These are phyloP conservation scores for Anodontia alba DNA, from an alignment of 2,888 invertebrate genomes.

Conservation along the genomic window DNA sequence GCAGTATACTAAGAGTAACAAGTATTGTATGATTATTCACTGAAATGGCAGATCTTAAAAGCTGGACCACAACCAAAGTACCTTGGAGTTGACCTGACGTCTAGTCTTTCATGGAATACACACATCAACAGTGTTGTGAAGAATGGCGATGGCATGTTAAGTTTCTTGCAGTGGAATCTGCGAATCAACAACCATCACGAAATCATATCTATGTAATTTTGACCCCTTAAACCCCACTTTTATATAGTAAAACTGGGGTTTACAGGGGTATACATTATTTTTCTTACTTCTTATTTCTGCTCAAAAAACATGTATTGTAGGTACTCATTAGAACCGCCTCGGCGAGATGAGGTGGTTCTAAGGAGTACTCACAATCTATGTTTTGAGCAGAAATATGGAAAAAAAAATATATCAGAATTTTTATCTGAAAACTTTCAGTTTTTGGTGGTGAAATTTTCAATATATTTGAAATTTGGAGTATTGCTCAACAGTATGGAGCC, in stretches of 20 bases:
- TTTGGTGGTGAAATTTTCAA: not conserved
- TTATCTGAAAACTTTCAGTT: no score
- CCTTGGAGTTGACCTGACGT: constrained; percentile 17
- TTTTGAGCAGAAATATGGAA: no score
- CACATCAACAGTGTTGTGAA: constrained; percentile 8
- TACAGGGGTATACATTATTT: no score
- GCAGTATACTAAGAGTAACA: not conserved
- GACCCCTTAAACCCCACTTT: no score
- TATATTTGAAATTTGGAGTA: constrained; percentile 1
- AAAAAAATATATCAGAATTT: no score
- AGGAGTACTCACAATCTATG: no score
- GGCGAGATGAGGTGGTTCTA: no score
- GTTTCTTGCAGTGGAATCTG: not conserved
- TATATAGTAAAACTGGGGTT: no score
- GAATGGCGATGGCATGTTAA: constrained; percentile 3
- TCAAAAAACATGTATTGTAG: no score
- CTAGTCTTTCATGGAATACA: not conserved
- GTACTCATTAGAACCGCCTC: no score
- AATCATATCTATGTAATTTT: no score
- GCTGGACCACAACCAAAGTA: not conserved
- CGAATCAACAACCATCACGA: not conserved
- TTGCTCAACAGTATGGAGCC: not conserved
- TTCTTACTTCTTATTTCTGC: no score
- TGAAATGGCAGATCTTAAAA: not conserved
- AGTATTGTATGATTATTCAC: constrained; percentile 7